phyloP scores from a whole-genome alignment of 35 echinoderm and acorn worm genomes.

The Anneissia japonica region DNA sequence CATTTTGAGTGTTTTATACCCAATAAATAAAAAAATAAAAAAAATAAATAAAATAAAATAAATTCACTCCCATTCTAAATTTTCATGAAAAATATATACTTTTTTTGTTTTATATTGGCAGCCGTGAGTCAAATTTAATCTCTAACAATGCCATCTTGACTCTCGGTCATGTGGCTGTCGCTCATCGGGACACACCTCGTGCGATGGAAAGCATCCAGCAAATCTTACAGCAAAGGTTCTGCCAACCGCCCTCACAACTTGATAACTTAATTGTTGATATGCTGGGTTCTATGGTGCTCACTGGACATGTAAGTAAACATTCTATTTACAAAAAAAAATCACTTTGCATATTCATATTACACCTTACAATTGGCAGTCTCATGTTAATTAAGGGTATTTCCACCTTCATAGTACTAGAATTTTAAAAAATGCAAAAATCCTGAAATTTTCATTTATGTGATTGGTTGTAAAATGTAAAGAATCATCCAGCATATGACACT shows the following conservation, averaged over 20 bases:
- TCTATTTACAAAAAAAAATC: no score
- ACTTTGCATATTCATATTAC: no score
- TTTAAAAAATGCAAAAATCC: no score
- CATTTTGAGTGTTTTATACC: no score
- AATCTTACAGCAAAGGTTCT: slow-evolving; percentile 83
- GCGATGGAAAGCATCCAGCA: slow-evolving; percentile 80
- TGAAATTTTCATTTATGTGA: no score
- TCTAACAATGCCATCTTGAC: slow-evolving; percentile 80
- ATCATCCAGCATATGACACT: no score
- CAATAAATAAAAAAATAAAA: neutral
- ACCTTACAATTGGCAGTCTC: no score
- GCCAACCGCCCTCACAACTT: slow-evolving; percentile 68
- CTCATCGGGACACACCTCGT: slow-evolving; percentile 49
- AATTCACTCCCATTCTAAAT: neutral
- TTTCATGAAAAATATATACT: neutral
- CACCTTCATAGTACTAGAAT: neutral
- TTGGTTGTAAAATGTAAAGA: no score
- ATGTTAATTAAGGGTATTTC: neutral
- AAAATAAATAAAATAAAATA: neutral
- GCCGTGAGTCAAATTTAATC: slow-evolving; percentile 50
- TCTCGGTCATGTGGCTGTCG: slow-evolving; percentile 75
- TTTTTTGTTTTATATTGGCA: neutral
- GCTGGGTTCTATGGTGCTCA: slow-evolving; percentile 83
- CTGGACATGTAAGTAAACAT: slow-evolving; percentile 70
- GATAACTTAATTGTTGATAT: slow-evolving; percentile 94